Evolutionary conservation across 2,797 vertebrate species (phyloP).

Genomic region (Sitta carolinensis): DNA sequence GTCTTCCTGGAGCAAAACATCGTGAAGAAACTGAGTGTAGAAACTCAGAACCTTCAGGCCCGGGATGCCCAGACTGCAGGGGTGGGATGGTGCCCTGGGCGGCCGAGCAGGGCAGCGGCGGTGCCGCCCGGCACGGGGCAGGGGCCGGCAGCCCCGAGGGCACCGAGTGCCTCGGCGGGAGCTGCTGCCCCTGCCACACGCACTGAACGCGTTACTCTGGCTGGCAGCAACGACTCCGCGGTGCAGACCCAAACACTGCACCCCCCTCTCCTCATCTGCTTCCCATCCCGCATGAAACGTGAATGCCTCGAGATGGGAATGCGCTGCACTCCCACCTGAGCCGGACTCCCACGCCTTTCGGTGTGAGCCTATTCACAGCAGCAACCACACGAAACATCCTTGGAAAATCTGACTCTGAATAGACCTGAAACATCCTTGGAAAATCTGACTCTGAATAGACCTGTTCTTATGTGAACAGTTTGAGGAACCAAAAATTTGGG

Average conservation of each 20-base stretch:
- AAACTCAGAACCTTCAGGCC: too few species aligned
- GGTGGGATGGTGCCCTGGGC: too few species aligned
- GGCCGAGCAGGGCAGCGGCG: too few species aligned
- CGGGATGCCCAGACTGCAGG: too few species aligned
- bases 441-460: background rate
- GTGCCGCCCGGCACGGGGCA: background rate
- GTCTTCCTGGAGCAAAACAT: too few species aligned
- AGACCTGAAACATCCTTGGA: background rate
- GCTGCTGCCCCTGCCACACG: background rate
- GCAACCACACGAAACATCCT: background rate
- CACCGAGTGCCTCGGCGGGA: accelerated
- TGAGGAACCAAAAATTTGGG: background rate
- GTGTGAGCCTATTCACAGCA: background rate
- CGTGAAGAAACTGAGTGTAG: too few species aligned
- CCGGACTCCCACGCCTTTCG: background rate
- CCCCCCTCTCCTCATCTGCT: background rate
- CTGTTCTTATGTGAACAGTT: background rate
- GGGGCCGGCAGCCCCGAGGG: background rate
- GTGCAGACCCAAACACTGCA: background rate
- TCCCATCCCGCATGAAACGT: background rate
- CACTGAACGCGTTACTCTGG: accelerated
- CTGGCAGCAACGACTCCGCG: background rate
- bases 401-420: background rate
- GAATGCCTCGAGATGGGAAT: background rate
- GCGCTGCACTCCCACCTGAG: background rate